A percentile compares a stretch with the other conserved stretches of the same genome.
phyloP scores from a whole-genome alignment of 2,113 vertebrate genomes.

The Caretta caretta region DNA sequence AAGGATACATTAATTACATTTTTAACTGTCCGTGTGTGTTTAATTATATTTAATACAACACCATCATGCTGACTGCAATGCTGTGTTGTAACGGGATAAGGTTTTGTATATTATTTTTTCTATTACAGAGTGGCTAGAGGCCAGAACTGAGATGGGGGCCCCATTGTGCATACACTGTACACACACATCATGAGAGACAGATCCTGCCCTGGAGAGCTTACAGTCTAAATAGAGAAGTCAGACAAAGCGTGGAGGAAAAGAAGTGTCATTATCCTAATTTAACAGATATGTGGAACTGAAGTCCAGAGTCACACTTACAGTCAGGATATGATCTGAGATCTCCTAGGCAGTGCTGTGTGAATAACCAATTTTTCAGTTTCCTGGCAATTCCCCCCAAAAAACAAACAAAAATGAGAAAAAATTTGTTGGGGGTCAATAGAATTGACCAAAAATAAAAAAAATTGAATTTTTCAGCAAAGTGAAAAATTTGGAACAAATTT shows the following conservation, averaged over 20 bases:
- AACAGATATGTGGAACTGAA: not conserved
- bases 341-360: not conserved
- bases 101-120: not conserved
- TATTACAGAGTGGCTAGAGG: not conserved
- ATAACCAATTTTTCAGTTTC: not conserved
- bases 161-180: not conserved
- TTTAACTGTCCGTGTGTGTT: accelerated
- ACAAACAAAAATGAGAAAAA: not conserved
- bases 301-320: not conserved
- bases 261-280: not conserved
- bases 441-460: not conserved
- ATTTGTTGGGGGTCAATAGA: not conserved
- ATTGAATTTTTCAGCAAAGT: not conserved
- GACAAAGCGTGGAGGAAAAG: not conserved
- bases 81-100: accelerated
- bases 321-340: not conserved
- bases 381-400: not conserved
- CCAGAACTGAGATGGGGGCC: not conserved
- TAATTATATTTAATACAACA: conserved; percentile 21
- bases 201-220: not conserved
- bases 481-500: not conserved
- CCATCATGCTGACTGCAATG: not conserved
- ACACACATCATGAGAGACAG: not conserved
- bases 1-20: conserved; percentile 31
- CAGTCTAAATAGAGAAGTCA: not conserved